phyloP scores from a whole-genome alignment of 2,888 invertebrate genomes.

The Caenorhabditis sp. region DNA sequence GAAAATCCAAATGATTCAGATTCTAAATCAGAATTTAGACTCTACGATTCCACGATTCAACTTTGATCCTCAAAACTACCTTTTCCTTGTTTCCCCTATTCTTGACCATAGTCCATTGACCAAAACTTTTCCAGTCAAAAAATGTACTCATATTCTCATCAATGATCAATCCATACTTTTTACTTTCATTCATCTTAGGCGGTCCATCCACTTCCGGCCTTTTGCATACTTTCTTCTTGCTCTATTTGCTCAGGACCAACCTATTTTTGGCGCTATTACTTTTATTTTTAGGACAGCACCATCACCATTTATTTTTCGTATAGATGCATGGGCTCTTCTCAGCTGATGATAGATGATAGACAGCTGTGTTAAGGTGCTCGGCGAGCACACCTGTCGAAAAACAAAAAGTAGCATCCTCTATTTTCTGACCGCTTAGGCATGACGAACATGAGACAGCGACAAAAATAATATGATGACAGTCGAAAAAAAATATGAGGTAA shows the following conservation, averaged over 20 bases:
- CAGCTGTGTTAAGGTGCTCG: slow-evolving; percentile 19
- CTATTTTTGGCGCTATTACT: slow-evolving; percentile 34
- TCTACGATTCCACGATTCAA: too few relatives aligned
- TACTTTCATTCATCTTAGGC: neutral
- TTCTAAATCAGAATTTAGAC: too few relatives aligned
- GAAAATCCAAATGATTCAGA: too few relatives aligned
- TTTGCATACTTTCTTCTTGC: neutral
- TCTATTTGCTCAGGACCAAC: slow-evolving; percentile 19
- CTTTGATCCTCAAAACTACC: too few relatives aligned
- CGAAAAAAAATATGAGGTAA: neutral
- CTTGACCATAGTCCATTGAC: too few relatives aligned
- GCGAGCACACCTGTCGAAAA: slow-evolving; percentile 1
- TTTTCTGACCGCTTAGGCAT: slow-evolving; percentile 1
- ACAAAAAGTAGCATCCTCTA: neutral
- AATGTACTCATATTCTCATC: neutral
- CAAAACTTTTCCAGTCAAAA: too few relatives aligned
- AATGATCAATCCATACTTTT: neutral
- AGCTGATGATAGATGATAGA: neutral
- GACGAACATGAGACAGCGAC: neutral
- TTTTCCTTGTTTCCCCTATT: too few relatives aligned
- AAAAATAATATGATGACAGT: slow-evolving; percentile 1
- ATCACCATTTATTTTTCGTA: slow-evolving; percentile 12
- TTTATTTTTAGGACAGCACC: slow-evolving; percentile 17
- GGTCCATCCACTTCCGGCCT: slow-evolving; percentile 25
- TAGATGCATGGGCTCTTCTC: slow-evolving; percentile 12